phyloP scores from a whole-genome alignment of 2,888 invertebrate species.

The Thalpophila matura region DNA sequence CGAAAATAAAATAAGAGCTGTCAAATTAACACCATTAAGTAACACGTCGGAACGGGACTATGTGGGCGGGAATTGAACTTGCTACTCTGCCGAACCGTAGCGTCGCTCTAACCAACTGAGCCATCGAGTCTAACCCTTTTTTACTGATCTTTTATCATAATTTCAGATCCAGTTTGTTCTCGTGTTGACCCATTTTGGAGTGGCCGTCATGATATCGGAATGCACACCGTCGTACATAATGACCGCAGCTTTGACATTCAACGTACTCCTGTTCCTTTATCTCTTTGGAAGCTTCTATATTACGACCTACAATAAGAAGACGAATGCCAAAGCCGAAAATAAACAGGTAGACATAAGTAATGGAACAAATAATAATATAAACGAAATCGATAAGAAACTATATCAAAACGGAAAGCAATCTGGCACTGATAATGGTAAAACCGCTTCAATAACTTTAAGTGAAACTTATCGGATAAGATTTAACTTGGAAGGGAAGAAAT shows the following conservation, averaged over 20 bases:
- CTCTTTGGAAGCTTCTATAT: constrained; percentile 72
- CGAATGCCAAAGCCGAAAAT: background rate
- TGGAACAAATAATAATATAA: background rate
- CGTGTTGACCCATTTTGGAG: constrained; percentile 59
- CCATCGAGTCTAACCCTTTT: too few species aligned
- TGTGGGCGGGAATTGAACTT: too few species aligned
- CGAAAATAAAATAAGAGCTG: too few species aligned
- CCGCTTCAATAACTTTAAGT: constrained; percentile 37
- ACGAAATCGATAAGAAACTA: background rate
- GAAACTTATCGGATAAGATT: constrained; percentile 41
- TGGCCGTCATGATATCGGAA: constrained; percentile 55
- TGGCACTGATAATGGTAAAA: constrained; percentile 1
- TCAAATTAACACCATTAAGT: too few species aligned
- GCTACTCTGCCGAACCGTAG: too few species aligned
- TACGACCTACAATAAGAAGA: constrained; percentile 59
- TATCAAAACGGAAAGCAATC: constrained; percentile 20
- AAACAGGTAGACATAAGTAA: background rate
- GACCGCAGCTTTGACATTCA: constrained; percentile 52
- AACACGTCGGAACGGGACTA: too few species aligned
- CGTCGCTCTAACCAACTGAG: too few species aligned
- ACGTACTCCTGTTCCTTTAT: constrained; percentile 64
- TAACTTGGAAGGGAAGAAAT: constrained; percentile 39
- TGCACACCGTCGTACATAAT: constrained; percentile 68
- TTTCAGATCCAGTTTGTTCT: constrained; percentile 72
- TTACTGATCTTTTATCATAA: background rate